Evolutionary conservation across 2,113 vertebrate species (phyloP).

Genomic region (Gasterosteus aculeatus): DNA sequence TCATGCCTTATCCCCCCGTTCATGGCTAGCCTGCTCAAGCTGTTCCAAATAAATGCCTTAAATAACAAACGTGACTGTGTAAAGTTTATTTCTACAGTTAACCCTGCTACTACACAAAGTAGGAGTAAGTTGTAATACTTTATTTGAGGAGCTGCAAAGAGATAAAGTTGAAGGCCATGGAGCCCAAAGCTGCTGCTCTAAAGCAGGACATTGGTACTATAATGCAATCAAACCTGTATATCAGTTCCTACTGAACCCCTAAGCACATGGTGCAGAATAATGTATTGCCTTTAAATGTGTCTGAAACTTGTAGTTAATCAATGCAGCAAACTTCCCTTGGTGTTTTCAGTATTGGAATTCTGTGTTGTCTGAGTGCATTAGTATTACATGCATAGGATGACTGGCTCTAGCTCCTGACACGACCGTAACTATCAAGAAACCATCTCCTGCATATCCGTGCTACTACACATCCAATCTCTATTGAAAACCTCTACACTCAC

Average conservation of each 20-base stretch:
- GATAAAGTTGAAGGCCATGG: constrained; percentile 55
- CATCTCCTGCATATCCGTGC: neutral
- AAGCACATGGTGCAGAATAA: neutral
- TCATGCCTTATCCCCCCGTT: no score
- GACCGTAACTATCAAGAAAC: neutral
- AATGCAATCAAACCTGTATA: neutral
- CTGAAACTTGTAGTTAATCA: constrained; percentile 49
- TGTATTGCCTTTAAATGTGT: constrained; percentile 32
- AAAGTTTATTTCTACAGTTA: no score
- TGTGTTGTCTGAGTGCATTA: constrained; percentile 10
- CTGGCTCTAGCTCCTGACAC: neutral
- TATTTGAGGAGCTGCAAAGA: neutral
- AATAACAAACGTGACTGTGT: neutral
- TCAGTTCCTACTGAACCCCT: neutral
- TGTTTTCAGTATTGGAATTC: constrained; percentile 53
- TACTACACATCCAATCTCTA: neutral
- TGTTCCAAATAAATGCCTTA: constrained; percentile 24
- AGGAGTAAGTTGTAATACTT: no score
- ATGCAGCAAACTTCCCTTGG: neutral
- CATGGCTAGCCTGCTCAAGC: neutral
- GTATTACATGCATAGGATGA: constrained; percentile 21
- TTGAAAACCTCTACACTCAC: neutral
- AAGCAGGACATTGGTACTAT: constrained; percentile 51
- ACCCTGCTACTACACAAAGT: no score
- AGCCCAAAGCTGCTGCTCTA: constrained; percentile 35